These are phyloP conservation scores for Enchytraeus crypticus DNA, from an alignment of 2,888 invertebrate genomes.

Conservation along the genomic window DNA sequence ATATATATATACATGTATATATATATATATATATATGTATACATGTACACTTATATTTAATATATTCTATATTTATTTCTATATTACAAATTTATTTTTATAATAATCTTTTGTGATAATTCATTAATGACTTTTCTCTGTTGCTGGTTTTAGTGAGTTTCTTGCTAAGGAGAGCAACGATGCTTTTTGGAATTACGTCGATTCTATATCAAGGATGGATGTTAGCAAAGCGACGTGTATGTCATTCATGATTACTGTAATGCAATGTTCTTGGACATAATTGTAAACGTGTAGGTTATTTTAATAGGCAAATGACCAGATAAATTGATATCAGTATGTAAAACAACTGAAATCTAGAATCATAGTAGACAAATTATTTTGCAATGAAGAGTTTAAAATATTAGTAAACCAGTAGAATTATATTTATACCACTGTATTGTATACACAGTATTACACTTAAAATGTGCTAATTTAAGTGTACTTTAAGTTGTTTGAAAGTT, in stretches of 20 bases:
- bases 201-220: slow-evolving; percentile 29
- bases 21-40: too few species aligned
- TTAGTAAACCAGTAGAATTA: too few species aligned
- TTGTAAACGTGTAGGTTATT: neutral
- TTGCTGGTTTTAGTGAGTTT: slow-evolving; percentile 49
- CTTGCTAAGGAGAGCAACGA: slow-evolving; percentile 49
- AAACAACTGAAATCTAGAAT: too few species aligned
- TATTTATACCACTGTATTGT: too few species aligned
- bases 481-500: too few species aligned
- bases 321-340: neutral
- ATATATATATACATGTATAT: too few species aligned
- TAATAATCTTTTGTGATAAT: neutral
- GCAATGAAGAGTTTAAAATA: too few species aligned
- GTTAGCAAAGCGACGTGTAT: slow-evolving; percentile 7
- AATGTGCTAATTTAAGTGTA: too few species aligned
- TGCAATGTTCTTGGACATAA: neutral
- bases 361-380: too few species aligned
- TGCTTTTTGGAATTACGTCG: slow-evolving; percentile 51
- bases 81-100: neutral
- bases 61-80: too few species aligned
- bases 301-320: neutral
- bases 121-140: neutral
- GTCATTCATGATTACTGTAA: neutral
- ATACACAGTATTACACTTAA: too few species aligned
- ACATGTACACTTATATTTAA: too few species aligned